phyloP scores from a whole-genome alignment of 1,140 invertebrate genomes.

The Chironomus tepperi region DNA sequence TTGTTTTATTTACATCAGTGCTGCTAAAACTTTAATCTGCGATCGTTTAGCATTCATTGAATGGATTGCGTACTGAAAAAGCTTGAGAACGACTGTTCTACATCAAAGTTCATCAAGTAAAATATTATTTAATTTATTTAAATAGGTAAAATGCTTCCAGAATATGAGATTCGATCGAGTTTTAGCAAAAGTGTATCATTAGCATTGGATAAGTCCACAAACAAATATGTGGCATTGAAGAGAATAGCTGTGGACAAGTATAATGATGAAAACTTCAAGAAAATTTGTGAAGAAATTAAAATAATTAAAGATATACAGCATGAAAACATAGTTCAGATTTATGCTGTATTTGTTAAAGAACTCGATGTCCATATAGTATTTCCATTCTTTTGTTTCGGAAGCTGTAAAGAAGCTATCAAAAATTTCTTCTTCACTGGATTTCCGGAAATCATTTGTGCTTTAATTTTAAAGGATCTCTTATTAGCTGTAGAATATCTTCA shows the following conservation, averaged over 20 bases:
- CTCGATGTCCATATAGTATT: constrained; percentile 68
- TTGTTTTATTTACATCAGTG: too few species aligned
- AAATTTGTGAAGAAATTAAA: constrained; percentile 67
- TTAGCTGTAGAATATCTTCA: constrained; percentile 76
- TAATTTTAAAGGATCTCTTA: constrained; percentile 70
- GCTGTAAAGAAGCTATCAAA: constrained; percentile 67
- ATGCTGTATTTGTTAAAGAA: constrained; percentile 62
- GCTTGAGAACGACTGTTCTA: too few species aligned
- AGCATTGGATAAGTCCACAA: constrained; percentile 55
- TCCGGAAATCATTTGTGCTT: constrained; percentile 68
- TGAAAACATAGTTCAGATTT: constrained; percentile 62
- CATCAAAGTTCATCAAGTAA: too few species aligned
- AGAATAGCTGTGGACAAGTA: constrained; percentile 64
- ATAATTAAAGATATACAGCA: constrained; percentile 68
- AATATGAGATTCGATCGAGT: not conserved
- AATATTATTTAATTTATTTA: too few species aligned
- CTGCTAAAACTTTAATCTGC: too few species aligned
- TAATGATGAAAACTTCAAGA: constrained; percentile 50
- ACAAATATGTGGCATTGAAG: constrained; percentile 61
- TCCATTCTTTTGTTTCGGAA: constrained; percentile 72
- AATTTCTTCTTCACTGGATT: constrained; percentile 69
- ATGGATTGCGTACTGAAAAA: too few species aligned
- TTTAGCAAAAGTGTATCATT: constrained; percentile 41
- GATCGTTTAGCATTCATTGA: too few species aligned
- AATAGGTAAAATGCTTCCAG: not conserved